These are phyloP conservation scores for Tenualosa thibaudeaui DNA, from an alignment of 2,797 vertebrate species.

Conservation along the genomic window DNA sequence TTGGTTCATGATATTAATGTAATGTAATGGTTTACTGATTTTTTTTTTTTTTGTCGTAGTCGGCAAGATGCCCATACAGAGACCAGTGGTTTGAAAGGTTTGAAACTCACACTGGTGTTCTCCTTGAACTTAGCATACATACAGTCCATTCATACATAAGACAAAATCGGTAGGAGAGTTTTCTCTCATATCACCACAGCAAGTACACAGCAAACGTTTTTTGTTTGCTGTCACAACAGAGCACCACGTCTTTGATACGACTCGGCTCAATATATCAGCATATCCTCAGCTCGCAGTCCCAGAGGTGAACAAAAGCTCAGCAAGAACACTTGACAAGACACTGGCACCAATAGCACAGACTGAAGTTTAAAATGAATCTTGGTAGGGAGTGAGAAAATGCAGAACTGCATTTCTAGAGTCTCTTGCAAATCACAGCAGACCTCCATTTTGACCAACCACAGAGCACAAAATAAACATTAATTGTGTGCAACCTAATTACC, in stretches of 20 bases:
- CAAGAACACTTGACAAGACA: background rate
- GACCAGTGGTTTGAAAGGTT: background rate
- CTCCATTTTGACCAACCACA: background rate
- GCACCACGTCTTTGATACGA: background rate
- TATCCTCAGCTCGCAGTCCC: background rate
- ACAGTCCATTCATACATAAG: background rate
- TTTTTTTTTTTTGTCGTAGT: background rate
- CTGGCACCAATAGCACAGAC: background rate
- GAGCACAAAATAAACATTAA: background rate
- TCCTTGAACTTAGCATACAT: background rate
- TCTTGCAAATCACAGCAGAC: background rate
- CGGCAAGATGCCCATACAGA: background rate
- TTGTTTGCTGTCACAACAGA: slow-evolving; percentile 5
- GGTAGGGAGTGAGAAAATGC: background rate
- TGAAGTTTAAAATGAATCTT: background rate
- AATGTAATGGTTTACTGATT: background rate
- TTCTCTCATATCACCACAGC: background rate
- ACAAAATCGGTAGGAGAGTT: background rate
- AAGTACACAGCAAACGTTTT: background rate
- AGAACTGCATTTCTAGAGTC: background rate
- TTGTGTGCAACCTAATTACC: background rate
- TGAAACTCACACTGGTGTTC: background rate
- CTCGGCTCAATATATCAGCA: background rate
- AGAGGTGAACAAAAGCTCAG: background rate
- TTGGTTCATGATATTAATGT: background rate